phyloP scores from a whole-genome alignment of 2,888 invertebrate genomes.

The Amaurobius ferox region DNA sequence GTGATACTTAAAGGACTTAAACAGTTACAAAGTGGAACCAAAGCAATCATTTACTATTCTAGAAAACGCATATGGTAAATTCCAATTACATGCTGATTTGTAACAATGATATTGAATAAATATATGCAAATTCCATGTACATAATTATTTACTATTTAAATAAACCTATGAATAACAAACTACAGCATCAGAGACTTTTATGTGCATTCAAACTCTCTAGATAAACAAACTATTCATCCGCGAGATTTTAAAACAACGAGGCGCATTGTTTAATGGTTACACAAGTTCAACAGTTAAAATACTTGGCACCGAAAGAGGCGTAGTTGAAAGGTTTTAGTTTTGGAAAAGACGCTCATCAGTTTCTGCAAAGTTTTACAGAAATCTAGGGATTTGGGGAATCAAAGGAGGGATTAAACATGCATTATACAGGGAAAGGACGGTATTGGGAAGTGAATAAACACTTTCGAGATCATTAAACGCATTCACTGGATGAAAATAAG shows the following conservation, averaged over 20 bases:
- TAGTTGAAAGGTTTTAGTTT: slow-evolving; percentile 9
- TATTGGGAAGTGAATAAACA: slow-evolving; percentile 4
- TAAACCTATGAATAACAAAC: background rate
- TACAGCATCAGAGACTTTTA: background rate
- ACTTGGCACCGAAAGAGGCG: background rate
- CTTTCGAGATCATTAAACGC: slow-evolving; percentile 1
- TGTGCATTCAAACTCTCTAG: background rate
- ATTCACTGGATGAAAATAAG: slow-evolving; percentile 8
- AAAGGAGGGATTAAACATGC: background rate
- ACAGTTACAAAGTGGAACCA: no score
- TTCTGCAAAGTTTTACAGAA: slow-evolving; percentile 16
- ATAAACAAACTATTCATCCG: background rate
- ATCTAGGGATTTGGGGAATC: slow-evolving; percentile 3
- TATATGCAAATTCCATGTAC: no score
- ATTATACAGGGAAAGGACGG: background rate
- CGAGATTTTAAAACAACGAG: background rate
- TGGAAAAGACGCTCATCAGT: slow-evolving; percentile 3
- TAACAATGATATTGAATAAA: no score
- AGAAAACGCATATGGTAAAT: no score
- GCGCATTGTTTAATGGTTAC: background rate
- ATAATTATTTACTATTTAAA: background rate
- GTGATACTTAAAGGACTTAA: no score
- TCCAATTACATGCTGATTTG: no score
- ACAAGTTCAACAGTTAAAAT: background rate
- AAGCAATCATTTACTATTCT: no score